Evolutionary conservation across 2,113 vertebrate species (phyloP).

Genomic region (Poeciliopsis prolifica): DNA sequence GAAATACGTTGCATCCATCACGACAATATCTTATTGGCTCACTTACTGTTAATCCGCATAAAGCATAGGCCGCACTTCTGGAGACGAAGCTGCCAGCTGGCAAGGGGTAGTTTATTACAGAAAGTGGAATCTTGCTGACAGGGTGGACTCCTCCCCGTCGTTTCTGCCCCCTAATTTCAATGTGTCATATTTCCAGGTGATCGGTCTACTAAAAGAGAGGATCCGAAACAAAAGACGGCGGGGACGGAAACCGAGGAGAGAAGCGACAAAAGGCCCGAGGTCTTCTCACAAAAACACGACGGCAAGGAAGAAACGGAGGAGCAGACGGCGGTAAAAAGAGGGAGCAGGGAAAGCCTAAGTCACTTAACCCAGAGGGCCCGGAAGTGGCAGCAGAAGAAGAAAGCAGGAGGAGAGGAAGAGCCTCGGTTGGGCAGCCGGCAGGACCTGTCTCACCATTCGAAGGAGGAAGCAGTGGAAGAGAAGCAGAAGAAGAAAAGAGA

Average conservation of each 20-base stretch:
- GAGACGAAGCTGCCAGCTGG: constrained; percentile 64
- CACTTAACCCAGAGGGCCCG: constrained; percentile 82
- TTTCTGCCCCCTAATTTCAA: not conserved
- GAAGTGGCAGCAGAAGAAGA: constrained; percentile 52
- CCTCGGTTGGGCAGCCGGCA: constrained; percentile 40
- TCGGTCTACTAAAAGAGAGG: constrained; percentile 31
- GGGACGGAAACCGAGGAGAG: constrained; percentile 54
- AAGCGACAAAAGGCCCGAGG: constrained; percentile 30
- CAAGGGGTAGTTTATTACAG: constrained; percentile 60
- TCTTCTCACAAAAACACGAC: constrained; percentile 8
- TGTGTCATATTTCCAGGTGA: constrained; percentile 38
- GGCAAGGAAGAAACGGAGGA: constrained; percentile 25
- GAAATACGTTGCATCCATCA: constrained; percentile 25
- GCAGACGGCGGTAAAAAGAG: constrained; percentile 44
- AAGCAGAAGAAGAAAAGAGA: constrained; percentile 74
- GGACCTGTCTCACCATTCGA: constrained; percentile 77
- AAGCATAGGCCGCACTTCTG: constrained; percentile 35
- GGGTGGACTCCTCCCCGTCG: constrained; percentile 22
- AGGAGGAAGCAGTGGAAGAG: constrained; percentile 78
- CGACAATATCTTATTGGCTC: constrained; percentile 35
- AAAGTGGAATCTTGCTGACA: constrained; percentile 65
- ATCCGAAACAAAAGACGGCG: constrained; percentile 17
- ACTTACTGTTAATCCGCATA: constrained; percentile 39
- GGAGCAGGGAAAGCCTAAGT: constrained; percentile 64
- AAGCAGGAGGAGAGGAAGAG: constrained; percentile 56